A percentile compares a stretch with the other conserved stretches of the same genome.
Conservation (phyloP, 2,113 vertebrate genomes). For the rat (Rattus norvegicus) region GRCr8 NC_086025.1:116126001-116126500, state of each 20-base stretch:
- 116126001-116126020: neutral
- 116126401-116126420: neutral
- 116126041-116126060: neutral
- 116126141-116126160: rapidly evolving
- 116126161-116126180: rapidly evolving
- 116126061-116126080: neutral
- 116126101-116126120: rapidly evolving
- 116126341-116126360: neutral
- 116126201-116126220: rapidly evolving
- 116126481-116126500: neutral
- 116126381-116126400: neutral
- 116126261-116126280: neutral
- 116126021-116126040: neutral
- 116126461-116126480: neutral
- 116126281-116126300: neutral
- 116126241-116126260: neutral
- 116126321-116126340: neutral
- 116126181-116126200: rapidly evolving
- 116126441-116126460: neutral
- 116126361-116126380: neutral
- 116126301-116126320: no score
- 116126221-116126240: conserved; percentile 45
- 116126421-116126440: neutral
- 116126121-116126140: rapidly evolving
- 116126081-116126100: rapidly evolving